Base-by-base conservation (phyloP, 2,888 invertebrate genomes). In the Halictus quadricinctus region DNA sequence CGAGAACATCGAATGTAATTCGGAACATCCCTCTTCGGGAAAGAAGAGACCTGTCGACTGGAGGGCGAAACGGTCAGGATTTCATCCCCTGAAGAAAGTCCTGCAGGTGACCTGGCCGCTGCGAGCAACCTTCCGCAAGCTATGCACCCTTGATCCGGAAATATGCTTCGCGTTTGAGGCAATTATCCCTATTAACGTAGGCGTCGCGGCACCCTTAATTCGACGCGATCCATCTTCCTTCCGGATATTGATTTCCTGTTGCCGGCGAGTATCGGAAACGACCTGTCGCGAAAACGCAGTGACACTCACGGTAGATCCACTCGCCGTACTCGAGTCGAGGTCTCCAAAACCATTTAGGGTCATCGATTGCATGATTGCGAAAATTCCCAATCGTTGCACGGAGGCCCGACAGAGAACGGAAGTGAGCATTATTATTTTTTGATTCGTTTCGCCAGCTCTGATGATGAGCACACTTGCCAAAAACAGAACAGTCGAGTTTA, bases 161-260 rank as follows among this genome's bases (percentile, higher is more conserved):
- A 94, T 94, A 94, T 94, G 93, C 93, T 93, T 91, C 91, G 90
- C 93, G 93, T 94, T 94, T 94, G 93, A 94, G 92, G 93, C 93
- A 94, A 94, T 94, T 94, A 94, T 90, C 89, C 80, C 89, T 87
- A 93, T 93, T 93, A 93, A 88, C 90, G 80, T 83, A 86, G 90
- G 88, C 85, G 90, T 58, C 72, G 77, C n/a, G 70, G 72, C 72
- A 46, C 79, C 75, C 78, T 90, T 90, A 88, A 91, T 88, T 88
- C 73, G 70, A 87, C 79, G 80, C 75, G 79, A 72, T 70, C 18
- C 50, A 43, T 66, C 46, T 54, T 69, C 41, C n/a, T 12, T 43
- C 41, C 41, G n/a, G 12, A 41, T 69, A 69, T 41, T 21, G 69
- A 21, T 41, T 69, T 69, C 21, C 43, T 43, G 21, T 69, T 41